Evolutionary conservation across 35 echinoderm and acorn worm species (phyloP).

Genomic region (Strongylocentrotus purpuratus): DNA sequence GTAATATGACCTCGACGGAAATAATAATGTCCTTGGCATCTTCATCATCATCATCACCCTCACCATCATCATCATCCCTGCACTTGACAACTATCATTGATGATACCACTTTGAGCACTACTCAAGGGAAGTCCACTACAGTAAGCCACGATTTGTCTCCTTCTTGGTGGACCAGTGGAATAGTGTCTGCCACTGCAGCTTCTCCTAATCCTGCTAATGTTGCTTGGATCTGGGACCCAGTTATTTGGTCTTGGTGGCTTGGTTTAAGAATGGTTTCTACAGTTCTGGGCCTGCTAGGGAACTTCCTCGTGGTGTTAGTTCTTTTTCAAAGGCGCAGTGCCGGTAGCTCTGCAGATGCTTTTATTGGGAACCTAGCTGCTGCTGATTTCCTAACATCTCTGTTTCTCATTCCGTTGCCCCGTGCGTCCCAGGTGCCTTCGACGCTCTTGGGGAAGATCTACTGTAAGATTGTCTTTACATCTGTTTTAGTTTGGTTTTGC

Average conservation of each 20-base stretch:
- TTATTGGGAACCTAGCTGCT: conserved; percentile 67
- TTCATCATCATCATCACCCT: too few relatives aligned
- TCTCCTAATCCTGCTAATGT: background rate
- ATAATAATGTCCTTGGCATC: too few relatives aligned
- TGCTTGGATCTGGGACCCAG: conserved; percentile 4
- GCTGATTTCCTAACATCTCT: conserved; percentile 73
- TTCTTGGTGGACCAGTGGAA: background rate
- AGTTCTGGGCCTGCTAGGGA: conserved; percentile 67
- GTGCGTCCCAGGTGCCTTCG: background rate
- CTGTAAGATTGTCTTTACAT: conserved; percentile 58
- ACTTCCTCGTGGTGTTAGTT: conserved; percentile 52
- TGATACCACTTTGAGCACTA: background rate
- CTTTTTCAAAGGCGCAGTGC: conserved; percentile 25
- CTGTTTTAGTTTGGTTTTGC: conserved; percentile 61
- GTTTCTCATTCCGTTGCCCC: conserved; percentile 60
- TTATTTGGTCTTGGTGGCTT: conserved; percentile 44
- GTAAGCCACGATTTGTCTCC: background rate
- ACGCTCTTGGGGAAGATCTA: conserved; percentile 51
- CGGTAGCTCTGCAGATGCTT: conserved; percentile 47
- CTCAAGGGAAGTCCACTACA: background rate
- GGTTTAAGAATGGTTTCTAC: conserved; percentile 28
- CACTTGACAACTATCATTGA: too few relatives aligned
- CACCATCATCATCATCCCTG: too few relatives aligned
- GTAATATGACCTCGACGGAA: too few relatives aligned
- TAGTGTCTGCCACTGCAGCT: background rate